phyloP scores from a whole-genome alignment of 2,888 invertebrate genomes.

The Andrena flavipes region DNA sequence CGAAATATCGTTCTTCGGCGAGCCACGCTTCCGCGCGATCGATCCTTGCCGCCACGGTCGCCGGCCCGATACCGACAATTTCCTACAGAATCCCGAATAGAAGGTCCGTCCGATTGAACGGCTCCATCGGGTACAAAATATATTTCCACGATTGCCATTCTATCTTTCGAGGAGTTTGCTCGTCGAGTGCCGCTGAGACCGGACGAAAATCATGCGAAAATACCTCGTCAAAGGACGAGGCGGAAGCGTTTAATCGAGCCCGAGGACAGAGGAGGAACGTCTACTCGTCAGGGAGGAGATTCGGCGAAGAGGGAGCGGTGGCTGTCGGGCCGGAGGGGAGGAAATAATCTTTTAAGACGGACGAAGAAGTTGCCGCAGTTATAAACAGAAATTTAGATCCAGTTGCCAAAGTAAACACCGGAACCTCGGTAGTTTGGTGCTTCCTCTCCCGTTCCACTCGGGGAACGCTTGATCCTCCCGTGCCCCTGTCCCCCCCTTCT shows the following conservation, averaged over 20 bases:
- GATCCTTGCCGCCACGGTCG: too few relatives aligned
- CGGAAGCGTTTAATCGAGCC: not conserved
- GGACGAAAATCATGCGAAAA: not conserved
- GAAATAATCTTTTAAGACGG: slow-evolving; percentile 79
- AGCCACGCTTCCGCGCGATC: not conserved
- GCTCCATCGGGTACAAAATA: not conserved
- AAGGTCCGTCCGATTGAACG: not conserved
- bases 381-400: slow-evolving; percentile 83
- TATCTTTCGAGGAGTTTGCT: not conserved
- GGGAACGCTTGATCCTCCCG: slow-evolving; percentile 47
- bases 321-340: slow-evolving; percentile 41
- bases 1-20: not conserved
- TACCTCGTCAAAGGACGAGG: not conserved
- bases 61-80: not conserved
- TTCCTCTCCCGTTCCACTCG: slow-evolving; percentile 46
- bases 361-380: slow-evolving; percentile 78
- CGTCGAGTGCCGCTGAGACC: too few relatives aligned
- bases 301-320: not conserved
- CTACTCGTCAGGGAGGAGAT: not conserved
- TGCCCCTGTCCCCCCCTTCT: slow-evolving; percentile 3
- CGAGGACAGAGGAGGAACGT: not conserved
- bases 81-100: not conserved
- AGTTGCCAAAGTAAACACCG: slow-evolving; percentile 81
- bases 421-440: slow-evolving; percentile 54
- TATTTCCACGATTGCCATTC: not conserved